Base-by-base conservation (phyloP, 2,113 vertebrate genomes). In the Odocoileus virginianus region DNA sequence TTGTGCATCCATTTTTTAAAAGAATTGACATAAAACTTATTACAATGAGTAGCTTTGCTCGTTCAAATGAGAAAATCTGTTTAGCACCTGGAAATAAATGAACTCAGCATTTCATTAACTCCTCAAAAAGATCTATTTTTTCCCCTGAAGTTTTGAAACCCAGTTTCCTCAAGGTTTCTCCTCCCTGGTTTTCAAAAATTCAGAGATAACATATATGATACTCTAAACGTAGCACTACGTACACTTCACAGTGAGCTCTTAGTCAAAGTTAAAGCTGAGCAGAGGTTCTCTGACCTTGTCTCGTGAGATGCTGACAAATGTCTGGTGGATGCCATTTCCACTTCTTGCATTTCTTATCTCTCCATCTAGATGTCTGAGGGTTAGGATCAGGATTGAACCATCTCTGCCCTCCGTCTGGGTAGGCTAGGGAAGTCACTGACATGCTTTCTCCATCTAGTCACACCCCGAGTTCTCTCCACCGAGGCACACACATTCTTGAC, bases 311-410 rank as follows among this genome's bases (percentile, higher is more conserved):
- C 50, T 71, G 43, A 82, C 12, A 0, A 58, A 50, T 1, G 43
- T 45, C 50, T 54, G 55, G n/a, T 17, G 3, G 40, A 43, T 19
- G 19, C 17, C 12, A 0, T 52, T 52, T 30, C 21, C 40, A n/a
- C 16, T 45, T 14, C 30, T 47, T 25, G 36, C 17, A 7, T 61
- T 28, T 50, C 61, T 16, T 9, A 0, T 17, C 19, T 16, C 55
- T 43, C 4, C 14, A 4, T 64, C 27, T 25, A 16, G 40, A 14
- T 0, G 0, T n/a, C 4, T 7, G 3, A 10, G 4, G 15, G 50
- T 16, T 23, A 6, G 1, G 1, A 7, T 52, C 43, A 60, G 9
- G 23, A 8, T 6, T 2, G 13, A 57, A 6, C 13, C 21, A 27
- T 82, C 87, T 43, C 8, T 2, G 4, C 25, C 43, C 30, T 64